Evolutionary conservation across 2,888 invertebrate genomes (phyloP).

Genomic region (Metallyticus violacea): DNA sequence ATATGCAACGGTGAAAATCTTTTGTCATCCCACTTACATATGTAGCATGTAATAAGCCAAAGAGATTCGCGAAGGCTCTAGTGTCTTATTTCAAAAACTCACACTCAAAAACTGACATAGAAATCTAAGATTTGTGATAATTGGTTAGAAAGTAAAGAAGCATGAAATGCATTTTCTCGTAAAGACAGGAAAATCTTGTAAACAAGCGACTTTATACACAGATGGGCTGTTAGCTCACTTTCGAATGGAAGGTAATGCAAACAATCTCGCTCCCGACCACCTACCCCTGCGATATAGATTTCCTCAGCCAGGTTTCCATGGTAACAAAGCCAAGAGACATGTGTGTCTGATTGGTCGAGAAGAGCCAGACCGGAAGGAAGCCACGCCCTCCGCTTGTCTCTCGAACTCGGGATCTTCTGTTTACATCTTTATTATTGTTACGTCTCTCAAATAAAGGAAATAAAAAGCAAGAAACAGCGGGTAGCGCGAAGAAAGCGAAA

Average conservation of each 20-base stretch:
- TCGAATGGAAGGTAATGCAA: neutral
- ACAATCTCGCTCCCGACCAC: neutral
- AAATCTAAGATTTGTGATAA: too few relatives aligned
- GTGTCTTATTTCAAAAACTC: too few relatives aligned
- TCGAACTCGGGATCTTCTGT: neutral
- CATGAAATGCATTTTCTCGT: too few relatives aligned
- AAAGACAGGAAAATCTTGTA: too few relatives aligned
- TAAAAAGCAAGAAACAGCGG: neutral
- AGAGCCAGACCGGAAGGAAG: conserved; percentile 2
- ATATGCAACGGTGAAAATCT: too few relatives aligned
- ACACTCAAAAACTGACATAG: too few relatives aligned
- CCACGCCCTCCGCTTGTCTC: conserved; percentile 2
- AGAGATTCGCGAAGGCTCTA: too few relatives aligned
- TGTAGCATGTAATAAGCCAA: too few relatives aligned
- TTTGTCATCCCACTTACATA: too few relatives aligned
- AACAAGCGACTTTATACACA: too few relatives aligned
- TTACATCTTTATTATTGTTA: neutral
- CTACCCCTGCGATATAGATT: conserved; percentile 12
- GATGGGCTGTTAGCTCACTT: neutral
- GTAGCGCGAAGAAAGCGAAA: neutral
- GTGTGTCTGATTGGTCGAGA: neutral
- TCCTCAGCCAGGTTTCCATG: conserved; percentile 7
- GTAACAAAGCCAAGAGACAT: conserved; percentile 2
- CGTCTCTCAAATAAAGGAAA: neutral
- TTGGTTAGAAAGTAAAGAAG: too few relatives aligned